These are phyloP conservation scores for Cataglyphis cursor DNA, from an alignment of 2,888 invertebrate genomes.

Conservation along the genomic window DNA sequence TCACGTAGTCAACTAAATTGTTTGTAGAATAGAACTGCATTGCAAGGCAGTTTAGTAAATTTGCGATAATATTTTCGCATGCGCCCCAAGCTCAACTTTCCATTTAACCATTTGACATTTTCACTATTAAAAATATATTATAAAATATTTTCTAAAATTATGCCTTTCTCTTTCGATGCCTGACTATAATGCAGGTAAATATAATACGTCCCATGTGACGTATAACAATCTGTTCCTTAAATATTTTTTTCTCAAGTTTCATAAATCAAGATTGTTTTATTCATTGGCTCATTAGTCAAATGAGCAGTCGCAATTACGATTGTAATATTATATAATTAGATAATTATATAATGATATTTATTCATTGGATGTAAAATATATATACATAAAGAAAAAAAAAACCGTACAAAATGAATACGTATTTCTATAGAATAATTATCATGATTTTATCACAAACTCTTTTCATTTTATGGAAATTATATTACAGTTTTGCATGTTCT, in stretches of 20 bases:
- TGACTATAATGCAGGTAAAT: neutral
- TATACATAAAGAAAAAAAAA: neutral
- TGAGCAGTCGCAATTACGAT: neutral
- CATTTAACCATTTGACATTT: neutral
- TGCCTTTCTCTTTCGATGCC: neutral
- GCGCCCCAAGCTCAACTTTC: neutral
- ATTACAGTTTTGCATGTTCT: neutral
- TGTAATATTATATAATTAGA: neutral
- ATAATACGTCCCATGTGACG: neutral
- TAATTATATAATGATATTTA: neutral
- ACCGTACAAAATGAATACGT: neutral
- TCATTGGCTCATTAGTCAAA: neutral
- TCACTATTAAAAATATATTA: neutral
- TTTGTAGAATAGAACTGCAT: neutral
- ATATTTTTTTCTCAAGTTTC: neutral
- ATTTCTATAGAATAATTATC: neutral
- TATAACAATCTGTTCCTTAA: neutral
- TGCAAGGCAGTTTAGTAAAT: neutral
- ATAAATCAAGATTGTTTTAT: neutral
- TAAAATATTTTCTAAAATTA: neutral
- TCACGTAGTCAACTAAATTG: neutral
- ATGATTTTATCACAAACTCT: neutral
- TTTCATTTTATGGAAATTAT: neutral
- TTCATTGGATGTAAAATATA: neutral
- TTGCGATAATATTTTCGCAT: neutral